These are phyloP conservation scores for Pseudobourletiella spinata DNA, from an alignment of 1,140 invertebrate species.

Conservation along the genomic window DNA sequence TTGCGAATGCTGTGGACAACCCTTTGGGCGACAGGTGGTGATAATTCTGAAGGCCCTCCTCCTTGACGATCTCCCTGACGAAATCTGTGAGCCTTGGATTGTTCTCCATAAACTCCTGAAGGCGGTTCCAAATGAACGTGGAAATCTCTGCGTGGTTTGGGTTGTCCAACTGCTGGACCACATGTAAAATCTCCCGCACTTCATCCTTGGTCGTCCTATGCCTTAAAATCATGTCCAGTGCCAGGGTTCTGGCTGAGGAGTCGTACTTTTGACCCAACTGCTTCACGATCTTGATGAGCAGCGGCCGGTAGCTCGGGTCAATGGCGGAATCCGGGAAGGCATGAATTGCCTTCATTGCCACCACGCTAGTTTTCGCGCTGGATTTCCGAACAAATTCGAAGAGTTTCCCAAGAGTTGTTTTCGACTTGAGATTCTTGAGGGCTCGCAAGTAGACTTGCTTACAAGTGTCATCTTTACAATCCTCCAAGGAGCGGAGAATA, in stretches of 20 bases:
- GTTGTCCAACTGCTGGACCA: conserved; percentile 39
- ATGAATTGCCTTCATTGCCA: conserved; percentile 56
- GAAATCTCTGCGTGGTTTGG: conserved; percentile 35
- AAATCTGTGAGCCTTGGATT: conserved; percentile 29
- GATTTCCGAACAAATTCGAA: conserved; percentile 47
- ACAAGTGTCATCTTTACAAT: conserved; percentile 47
- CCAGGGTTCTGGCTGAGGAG: conserved; percentile 59
- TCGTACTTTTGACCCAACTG: conserved; percentile 55
- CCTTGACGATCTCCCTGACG: conserved; percentile 36
- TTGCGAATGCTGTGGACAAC: conserved; percentile 59
- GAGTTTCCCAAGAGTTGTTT: conserved; percentile 49
- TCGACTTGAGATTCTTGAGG: conserved; percentile 55
- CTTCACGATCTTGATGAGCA: conserved; percentile 48
- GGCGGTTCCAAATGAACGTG: conserved; percentile 35
- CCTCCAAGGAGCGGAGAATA: conserved; percentile 46
- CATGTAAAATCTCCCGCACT: conserved; percentile 48
- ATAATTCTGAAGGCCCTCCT: conserved; percentile 53
- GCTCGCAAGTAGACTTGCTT: conserved; percentile 54
- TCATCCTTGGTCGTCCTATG: conserved; percentile 47
- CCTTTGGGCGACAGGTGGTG: conserved; percentile 55
- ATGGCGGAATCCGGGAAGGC: conserved; percentile 46
- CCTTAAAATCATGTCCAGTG: conserved; percentile 61
- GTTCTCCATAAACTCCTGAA: conserved; percentile 34
- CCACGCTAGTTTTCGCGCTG: conserved; percentile 47
- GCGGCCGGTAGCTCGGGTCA: conserved; percentile 39